Percentiles rank a stretch among this genome's conserved stretches.
Evolutionary conservation across 2,888 invertebrate genomes (phyloP).

Genomic region (Pinctada fucata): DNA sequence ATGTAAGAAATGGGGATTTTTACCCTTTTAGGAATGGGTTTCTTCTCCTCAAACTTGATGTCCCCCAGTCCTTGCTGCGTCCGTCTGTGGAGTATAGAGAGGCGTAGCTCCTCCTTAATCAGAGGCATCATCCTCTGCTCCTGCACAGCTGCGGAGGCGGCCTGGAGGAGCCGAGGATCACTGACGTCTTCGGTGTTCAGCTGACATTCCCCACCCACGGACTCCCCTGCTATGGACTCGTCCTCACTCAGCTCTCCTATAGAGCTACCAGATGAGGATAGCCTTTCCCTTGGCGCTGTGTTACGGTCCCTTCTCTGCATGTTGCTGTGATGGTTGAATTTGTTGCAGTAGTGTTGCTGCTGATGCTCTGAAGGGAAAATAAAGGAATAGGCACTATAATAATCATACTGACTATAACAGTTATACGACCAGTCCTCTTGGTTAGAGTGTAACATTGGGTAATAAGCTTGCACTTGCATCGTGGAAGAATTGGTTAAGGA

Average conservation of each 20-base stretch:
- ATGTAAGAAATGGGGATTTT: neutral
- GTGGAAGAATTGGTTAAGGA: too few relatives aligned
- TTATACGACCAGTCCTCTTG: too few relatives aligned
- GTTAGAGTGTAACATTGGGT: too few relatives aligned
- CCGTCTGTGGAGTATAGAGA: conserved; percentile 48
- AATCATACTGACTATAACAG: too few relatives aligned
- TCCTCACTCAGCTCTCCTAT: conserved; percentile 19
- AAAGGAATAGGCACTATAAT: too few relatives aligned
- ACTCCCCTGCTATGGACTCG: neutral
- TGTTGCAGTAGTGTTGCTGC: too few relatives aligned
- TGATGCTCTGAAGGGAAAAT: too few relatives aligned
- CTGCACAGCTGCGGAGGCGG: conserved; percentile 29
- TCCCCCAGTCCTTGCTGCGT: conserved; percentile 49
- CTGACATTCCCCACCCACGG: too few relatives aligned
- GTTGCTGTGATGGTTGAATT: neutral
- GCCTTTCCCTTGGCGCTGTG: conserved; percentile 16
- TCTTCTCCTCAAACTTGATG: conserved; percentile 41
- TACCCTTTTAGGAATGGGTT: conserved; percentile 42
- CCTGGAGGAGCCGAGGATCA: conserved; percentile 30
- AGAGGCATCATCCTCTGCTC: conserved; percentile 44
- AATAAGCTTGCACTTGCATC: too few relatives aligned
- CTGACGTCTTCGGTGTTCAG: conserved; percentile 7
- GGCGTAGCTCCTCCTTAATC: conserved; percentile 54
- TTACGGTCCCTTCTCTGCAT: neutral
- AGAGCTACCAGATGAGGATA: conserved; percentile 23